Base-by-base conservation (phyloP, 2,113 vertebrate genomes). In the Pithys albifrons region DNA sequence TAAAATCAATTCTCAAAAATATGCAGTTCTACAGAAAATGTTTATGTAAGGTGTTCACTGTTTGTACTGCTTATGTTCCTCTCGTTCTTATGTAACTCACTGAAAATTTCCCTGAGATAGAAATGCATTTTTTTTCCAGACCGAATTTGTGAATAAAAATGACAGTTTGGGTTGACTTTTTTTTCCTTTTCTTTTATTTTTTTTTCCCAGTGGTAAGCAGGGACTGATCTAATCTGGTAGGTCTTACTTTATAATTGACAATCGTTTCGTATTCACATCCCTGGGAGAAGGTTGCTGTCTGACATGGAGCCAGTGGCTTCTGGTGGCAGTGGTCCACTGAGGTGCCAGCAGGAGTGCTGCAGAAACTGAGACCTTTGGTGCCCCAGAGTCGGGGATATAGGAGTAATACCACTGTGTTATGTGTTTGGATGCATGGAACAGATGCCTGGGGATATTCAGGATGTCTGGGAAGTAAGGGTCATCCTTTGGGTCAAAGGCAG, bases 341-440 rank as follows among this genome's bases (percentile, higher is more conserved):
- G 27, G 5, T 25, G 17, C 11, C 29, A 43, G 13, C 45, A 46
- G 23, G 25, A 81, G 19, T 37, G 12, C 31, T 13, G 5, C 51
- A 80, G 46, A 27, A 81, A 41, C 11, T 0, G 5, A 58, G 14
- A 67, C 3, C 1, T 67, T 59, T 67, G 3, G 23, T 72, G 48
- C 43, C 13, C 9, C 0, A 0, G 12, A 2, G 1, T 14, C 5
- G 7, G 9, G 8, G 6, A 17, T 52, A 28, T 16, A 41, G 62
- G 19, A 64, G 10, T 19, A n/a, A 5, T 29, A 49, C 5, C 41
- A 13, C 28, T 22, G 7, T 59, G 25, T 12, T 29, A 2, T 25
- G 7, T 33, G 14, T 62, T 70, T 61, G 10, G 10, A 69, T 6
- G 3, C 23, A 43, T 14, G 33, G 35, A 37, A 24, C 3, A 31